phyloP scores from a whole-genome alignment of 2,888 invertebrate species.

The Heliconius ismenius region DNA sequence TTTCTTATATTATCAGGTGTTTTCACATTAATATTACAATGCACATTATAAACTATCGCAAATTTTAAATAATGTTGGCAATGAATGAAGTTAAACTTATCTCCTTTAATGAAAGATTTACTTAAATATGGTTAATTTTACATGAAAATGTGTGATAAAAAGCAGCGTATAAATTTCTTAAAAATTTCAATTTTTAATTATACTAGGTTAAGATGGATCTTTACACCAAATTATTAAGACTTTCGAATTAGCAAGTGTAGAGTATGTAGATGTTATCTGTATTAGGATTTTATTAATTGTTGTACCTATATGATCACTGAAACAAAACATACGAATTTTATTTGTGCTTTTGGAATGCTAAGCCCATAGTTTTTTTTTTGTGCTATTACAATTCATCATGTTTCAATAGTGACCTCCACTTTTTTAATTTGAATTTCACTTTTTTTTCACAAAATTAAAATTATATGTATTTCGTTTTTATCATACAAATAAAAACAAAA shows the following conservation, averaged over 20 bases:
- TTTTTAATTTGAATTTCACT: background rate
- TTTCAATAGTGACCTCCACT: background rate
- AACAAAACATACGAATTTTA: conserved; percentile 43
- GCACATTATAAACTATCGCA: conserved; percentile 31
- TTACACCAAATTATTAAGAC: conserved; percentile 81
- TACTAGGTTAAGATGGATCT: conserved; percentile 73
- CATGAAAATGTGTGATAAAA: conserved; percentile 40
- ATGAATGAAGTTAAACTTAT: conserved; percentile 32
- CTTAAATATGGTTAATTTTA: conserved; percentile 38
- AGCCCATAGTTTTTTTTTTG: conserved; percentile 37
- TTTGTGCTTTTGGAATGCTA: conserved; percentile 44
- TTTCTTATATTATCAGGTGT: conserved; percentile 25
- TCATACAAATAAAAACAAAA: conserved; percentile 10
- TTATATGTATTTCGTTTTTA: background rate
- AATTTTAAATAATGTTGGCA: conserved; percentile 31
- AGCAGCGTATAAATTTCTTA: conserved; percentile 36
- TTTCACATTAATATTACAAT: conserved; percentile 32
- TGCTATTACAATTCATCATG: conserved; percentile 14
- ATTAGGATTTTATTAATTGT: conserved; percentile 58
- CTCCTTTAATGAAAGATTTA: conserved; percentile 31
- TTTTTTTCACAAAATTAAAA: background rate
- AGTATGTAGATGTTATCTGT: conserved; percentile 71
- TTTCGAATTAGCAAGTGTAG: conserved; percentile 69
- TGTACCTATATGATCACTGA: conserved; percentile 52
- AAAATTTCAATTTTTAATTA: conserved; percentile 31